Percentiles rank a stretch among this genome's conserved stretches.
phyloP scores from a whole-genome alignment of 2,888 invertebrate species.

The Argyresthia goedartella region DNA sequence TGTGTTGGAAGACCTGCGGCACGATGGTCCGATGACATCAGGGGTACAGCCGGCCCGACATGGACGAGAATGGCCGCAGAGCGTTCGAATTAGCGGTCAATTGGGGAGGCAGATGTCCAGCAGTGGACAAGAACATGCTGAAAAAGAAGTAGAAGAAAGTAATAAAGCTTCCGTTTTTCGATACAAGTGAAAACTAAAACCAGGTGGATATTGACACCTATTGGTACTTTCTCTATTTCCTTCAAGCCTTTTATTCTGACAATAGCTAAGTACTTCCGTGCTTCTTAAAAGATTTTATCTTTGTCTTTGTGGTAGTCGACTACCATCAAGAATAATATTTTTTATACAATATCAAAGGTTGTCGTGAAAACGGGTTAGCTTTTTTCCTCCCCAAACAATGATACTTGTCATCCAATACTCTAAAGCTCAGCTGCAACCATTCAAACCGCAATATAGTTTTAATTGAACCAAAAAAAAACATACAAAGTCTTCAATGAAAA shows the following conservation, averaged over 20 bases:
- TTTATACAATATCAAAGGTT: background rate
- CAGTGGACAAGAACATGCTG: no score
- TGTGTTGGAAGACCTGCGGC: no score
- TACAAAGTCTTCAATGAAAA: conserved; percentile 31
- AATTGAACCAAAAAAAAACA: conserved; percentile 37
- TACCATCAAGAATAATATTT: background rate
- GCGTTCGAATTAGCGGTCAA: no score
- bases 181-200: background rate
- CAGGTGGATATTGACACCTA: background rate
- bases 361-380: background rate
- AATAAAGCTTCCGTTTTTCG: background rate
- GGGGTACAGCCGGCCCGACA: no score
- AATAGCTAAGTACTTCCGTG: background rate
- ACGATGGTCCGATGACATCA: no score
- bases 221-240: background rate
- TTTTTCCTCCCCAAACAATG: conserved; percentile 7
- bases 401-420: conserved; percentile 14
- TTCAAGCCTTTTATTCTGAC: background rate
- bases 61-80: no score
- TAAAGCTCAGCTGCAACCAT: conserved; percentile 35
- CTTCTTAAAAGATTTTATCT: background rate
- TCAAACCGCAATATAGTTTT: conserved; percentile 38
- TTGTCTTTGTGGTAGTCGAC: background rate
- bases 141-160: background rate
- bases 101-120: no score